Conservation (phyloP, 1,140 invertebrate species). For the Eubasilissa regina region DNA sequence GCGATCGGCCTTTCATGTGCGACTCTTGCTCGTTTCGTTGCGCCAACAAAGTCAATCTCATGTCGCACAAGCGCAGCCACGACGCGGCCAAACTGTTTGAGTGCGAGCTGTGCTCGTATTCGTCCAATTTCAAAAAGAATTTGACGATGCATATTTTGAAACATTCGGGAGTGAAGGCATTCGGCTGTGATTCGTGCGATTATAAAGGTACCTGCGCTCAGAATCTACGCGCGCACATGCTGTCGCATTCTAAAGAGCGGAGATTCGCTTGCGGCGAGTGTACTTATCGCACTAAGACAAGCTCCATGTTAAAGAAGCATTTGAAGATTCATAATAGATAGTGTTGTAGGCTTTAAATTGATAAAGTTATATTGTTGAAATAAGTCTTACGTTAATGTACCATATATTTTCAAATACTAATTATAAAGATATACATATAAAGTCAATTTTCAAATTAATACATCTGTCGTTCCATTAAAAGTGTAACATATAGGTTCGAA, state of each 20-base stretch:
- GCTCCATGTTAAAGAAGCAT: constrained; percentile 54
- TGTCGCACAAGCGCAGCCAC: constrained; percentile 50
- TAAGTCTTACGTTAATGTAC: too few species aligned
- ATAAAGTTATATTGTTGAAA: too few species aligned
- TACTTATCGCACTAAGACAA: constrained; percentile 50
- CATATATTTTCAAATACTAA: too few species aligned
- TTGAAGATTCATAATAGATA: constrained; percentile 40
- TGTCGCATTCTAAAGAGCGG: constrained; percentile 47
- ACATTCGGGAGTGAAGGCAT: constrained; percentile 48
- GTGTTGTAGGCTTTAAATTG: too few species aligned
- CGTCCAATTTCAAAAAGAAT: constrained; percentile 56
- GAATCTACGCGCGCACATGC: constrained; percentile 53
- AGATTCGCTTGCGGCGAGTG: constrained; percentile 46
- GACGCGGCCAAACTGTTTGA: constrained; percentile 45
- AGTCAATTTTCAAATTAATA: too few species aligned
- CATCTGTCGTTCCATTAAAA: too few species aligned
- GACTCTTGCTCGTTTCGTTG: constrained; percentile 52
- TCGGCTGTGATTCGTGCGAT: constrained; percentile 49
- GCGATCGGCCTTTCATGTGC: constrained; percentile 54
- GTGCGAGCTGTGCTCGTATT: constrained; percentile 50
- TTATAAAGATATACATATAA: too few species aligned
- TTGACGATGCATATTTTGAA: constrained; percentile 44
- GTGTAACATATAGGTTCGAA: too few species aligned
- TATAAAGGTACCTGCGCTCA: constrained; percentile 49
- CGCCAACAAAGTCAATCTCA: constrained; percentile 44